phyloP scores from a whole-genome alignment of 2,797 vertebrate genomes.

The Melanotaenia pygmaea region DNA sequence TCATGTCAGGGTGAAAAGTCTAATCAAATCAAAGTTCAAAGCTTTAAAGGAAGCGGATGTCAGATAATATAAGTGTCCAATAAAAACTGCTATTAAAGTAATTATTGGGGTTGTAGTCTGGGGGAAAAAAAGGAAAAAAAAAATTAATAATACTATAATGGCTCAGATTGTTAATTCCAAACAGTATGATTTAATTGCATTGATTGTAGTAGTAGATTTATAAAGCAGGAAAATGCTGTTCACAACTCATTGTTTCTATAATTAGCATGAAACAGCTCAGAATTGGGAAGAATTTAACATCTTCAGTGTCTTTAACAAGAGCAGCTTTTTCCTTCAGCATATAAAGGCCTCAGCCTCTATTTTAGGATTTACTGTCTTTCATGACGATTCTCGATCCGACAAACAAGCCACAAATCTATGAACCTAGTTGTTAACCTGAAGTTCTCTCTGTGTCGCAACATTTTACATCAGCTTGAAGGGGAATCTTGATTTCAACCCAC shows the following conservation, averaged over 20 bases:
- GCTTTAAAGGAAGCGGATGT: slow-evolving; percentile 77
- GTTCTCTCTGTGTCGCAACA: slow-evolving; percentile 38
- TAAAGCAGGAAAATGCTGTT: neutral
- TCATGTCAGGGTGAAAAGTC: slow-evolving; percentile 74
- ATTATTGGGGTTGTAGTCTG: neutral
- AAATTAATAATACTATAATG: neutral
- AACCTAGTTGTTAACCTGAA: slow-evolving; percentile 68
- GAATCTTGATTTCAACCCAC: slow-evolving; percentile 45
- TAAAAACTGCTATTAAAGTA: slow-evolving; percentile 34
- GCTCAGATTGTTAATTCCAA: neutral
- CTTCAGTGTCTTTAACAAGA: slow-evolving; percentile 12
- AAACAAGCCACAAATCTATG: slow-evolving; percentile 68
- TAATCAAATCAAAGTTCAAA: slow-evolving; percentile 85
- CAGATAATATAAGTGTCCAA: slow-evolving; percentile 50
- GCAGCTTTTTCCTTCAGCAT: slow-evolving; percentile 5
- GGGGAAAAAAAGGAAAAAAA: neutral
- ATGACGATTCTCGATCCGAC: slow-evolving; percentile 69
- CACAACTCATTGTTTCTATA: neutral
- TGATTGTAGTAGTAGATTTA: neutral
- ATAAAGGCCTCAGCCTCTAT: neutral
- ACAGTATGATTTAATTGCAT: neutral
- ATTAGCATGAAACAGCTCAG: neutral
- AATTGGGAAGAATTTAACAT: slow-evolving; percentile 2
- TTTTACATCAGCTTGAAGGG: slow-evolving; percentile 46
- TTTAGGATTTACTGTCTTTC: slow-evolving; percentile 30